These are phyloP conservation scores for Lithophane semibrunnea DNA, from an alignment of 2,888 invertebrate species.

Conservation along the genomic window DNA sequence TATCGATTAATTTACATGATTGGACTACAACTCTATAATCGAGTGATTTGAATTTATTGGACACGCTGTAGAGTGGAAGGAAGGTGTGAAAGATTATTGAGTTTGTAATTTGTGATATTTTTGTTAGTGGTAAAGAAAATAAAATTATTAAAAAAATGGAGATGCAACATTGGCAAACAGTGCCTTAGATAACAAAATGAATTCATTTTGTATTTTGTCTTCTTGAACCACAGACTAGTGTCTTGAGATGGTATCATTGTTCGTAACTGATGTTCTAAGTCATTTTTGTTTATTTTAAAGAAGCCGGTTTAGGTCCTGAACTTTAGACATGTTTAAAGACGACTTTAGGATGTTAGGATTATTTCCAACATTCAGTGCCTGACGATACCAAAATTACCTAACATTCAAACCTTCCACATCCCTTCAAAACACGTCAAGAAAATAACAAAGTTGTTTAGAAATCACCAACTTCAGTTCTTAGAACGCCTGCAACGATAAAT, in stretches of 20 bases:
- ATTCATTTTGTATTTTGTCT: neutral
- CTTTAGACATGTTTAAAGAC: too few relatives aligned
- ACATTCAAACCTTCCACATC: neutral
- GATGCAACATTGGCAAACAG: neutral
- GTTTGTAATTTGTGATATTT: constrained; percentile 7
- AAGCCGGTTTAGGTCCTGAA: neutral
- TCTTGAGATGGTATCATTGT: neutral
- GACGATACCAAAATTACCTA: neutral
- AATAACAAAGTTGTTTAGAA: constrained; percentile 51
- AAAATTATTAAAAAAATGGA: neutral
- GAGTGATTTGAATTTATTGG: constrained; percentile 47
- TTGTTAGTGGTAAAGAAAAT: neutral
- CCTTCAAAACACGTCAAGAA: constrained; percentile 6
- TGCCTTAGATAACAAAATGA: neutral
- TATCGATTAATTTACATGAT: constrained; percentile 65
- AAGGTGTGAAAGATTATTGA: constrained; percentile 45
- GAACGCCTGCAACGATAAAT: constrained; percentile 65
- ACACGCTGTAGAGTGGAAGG: constrained; percentile 6
- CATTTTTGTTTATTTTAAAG: neutral
- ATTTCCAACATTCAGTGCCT: neutral
- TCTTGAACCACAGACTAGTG: neutral
- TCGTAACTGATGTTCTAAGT: neutral
- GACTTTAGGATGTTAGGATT: neutral
- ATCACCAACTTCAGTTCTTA: constrained; percentile 52
- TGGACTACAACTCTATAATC: constrained; percentile 42